Base-by-base conservation (phyloP, 2,888 invertebrate genomes). In the Agrochola lota region DNA sequence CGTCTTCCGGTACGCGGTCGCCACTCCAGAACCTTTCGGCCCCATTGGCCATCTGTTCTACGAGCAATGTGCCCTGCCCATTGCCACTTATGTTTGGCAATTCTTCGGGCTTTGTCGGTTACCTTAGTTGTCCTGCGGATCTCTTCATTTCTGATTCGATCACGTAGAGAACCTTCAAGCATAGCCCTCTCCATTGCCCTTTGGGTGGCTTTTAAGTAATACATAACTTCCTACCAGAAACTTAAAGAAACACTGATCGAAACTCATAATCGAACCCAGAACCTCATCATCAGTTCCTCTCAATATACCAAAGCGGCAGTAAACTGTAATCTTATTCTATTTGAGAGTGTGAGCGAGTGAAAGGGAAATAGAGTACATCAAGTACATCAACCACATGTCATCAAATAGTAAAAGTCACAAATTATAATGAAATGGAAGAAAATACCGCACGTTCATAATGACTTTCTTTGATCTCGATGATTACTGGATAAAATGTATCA, bases 321-420 rank as follows among this genome's bases (percentile, higher is more conserved):
- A 30, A 35, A 30, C 11, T 40, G 1, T 15, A 64, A 57, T 63
- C 15, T 49, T 15, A 55, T 26, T 26, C 8, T 46, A 35, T 43
- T 43, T 60, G 43, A 52, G 26, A 69, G 49, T 30, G 64, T 64
- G 63, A 57, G 52, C 60, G 35, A 80, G 83, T 83, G 84, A 80
- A 83, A 83, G 70, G 66, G 20, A 71, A 78, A 59, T 35, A 68
- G 26, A 40, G n/a, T 52, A 55, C n/a, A 15, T 74, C 17, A 52
- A 17, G 15, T n/a, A 69, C 43, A 57, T 69, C 30, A 17, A 52
- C 57, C 62, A 67, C 15, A 49, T 69, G 66, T 64, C 69, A 70
- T 83, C 64, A 70, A 66, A 79, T 70, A 78, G 78, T 78, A 81
- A 84, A 81, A 81, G 84, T 84, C 40, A 62, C 43, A 57, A 23